Conservation (phyloP, 2,888 invertebrate species). For the Ophioninae sp. region DNA sequence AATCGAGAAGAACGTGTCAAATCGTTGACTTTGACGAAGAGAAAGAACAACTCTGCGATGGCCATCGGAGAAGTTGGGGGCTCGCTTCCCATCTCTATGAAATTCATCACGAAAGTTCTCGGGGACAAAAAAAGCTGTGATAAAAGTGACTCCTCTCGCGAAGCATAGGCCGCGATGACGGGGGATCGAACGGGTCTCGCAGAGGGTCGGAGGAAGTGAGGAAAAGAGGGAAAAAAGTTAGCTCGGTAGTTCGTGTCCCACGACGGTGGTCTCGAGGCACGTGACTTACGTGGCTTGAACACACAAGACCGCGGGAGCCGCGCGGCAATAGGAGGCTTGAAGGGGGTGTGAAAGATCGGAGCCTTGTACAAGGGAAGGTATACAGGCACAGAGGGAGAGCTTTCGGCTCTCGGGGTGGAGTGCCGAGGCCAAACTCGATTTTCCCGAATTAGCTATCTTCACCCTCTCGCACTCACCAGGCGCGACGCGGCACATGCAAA, state of each 20-base stretch:
- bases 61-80: constrained; percentile 5
- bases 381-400: constrained; percentile 26
- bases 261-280: constrained; percentile 52
- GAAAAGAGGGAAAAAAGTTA: constrained; percentile 40
- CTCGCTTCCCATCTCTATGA: constrained; percentile 28
- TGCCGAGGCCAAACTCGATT: constrained; percentile 78
- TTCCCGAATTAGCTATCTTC: constrained; percentile 74
- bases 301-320: constrained; percentile 61
- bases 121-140: constrained; percentile 30
- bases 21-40: neutral
- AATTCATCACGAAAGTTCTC: constrained; percentile 46
- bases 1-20: neutral
- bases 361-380: constrained; percentile 12
- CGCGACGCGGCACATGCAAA: constrained; percentile 77
- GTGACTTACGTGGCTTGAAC: constrained; percentile 56
- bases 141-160: constrained; percentile 18
- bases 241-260: constrained; percentile 19
- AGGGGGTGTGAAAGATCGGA: constrained; percentile 29
- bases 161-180: constrained; percentile 31
- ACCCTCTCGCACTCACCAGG: constrained; percentile 52
- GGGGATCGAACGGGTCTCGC: neutral
- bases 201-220: neutral
- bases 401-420: constrained; percentile 33
- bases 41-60: constrained; percentile 28
- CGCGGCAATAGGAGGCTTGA: constrained; percentile 26